These are phyloP conservation scores for Scrobipalpa atriplicella DNA, from an alignment of 2,888 invertebrate species.

Conservation along the genomic window DNA sequence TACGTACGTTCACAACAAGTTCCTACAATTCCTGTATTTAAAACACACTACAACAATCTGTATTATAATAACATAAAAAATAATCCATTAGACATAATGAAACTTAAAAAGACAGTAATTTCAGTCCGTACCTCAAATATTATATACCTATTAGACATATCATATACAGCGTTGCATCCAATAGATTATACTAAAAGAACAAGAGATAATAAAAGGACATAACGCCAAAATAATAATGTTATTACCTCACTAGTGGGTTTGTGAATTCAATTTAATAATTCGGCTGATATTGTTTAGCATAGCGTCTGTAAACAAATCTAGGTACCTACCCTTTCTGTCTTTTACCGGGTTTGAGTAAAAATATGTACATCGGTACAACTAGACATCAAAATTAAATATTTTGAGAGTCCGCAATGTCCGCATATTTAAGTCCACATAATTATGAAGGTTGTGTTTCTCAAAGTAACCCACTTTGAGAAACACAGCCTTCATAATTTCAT, in stretches of 20 bases:
- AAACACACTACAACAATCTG: not conserved
- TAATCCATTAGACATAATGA: constrained; percentile 33
- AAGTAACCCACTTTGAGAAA: too few species aligned
- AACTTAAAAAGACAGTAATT: constrained; percentile 42
- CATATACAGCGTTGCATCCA: constrained; percentile 24
- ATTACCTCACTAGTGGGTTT: not conserved
- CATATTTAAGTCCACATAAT: too few species aligned
- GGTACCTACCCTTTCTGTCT: too few species aligned
- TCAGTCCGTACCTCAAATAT: constrained; percentile 41
- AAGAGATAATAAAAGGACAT: not conserved
- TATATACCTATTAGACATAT: constrained; percentile 41
- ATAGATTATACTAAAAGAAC: not conserved
- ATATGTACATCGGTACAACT: too few species aligned
- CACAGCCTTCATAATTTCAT: too few species aligned
- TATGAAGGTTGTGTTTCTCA: too few species aligned
- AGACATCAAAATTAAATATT: too few species aligned
- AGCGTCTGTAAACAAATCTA: too few species aligned
- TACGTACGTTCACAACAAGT: too few species aligned
- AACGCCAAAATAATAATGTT: not conserved
- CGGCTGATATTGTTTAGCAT: constrained; percentile 22
- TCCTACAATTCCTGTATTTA: too few species aligned
- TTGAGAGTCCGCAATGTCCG: too few species aligned
- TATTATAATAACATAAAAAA: not conserved
- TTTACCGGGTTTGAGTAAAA: too few species aligned
- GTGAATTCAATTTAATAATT: constrained; percentile 10